phyloP scores from a whole-genome alignment of 1,140 invertebrate species.

The Bombus pascuorum region DNA sequence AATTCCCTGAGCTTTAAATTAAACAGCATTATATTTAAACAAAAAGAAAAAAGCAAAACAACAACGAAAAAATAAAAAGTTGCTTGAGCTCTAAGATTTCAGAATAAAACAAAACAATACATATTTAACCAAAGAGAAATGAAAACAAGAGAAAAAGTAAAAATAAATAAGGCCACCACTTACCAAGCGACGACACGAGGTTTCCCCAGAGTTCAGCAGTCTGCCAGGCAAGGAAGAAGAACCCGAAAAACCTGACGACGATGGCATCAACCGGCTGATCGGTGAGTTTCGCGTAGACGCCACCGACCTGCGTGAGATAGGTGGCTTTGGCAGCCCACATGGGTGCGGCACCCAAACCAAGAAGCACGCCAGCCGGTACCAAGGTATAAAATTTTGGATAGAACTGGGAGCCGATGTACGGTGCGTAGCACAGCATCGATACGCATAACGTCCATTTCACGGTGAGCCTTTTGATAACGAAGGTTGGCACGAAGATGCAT shows the following conservation, averaged over 20 bases:
- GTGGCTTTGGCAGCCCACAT: slow-evolving; percentile 98
- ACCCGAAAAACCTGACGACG: slow-evolving; percentile 97
- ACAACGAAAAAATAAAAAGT: background rate
- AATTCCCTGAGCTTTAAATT: too few relatives aligned
- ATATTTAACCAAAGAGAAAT: background rate
- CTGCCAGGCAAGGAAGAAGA: slow-evolving; percentile 99
- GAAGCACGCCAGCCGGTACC: slow-evolving; percentile 93
- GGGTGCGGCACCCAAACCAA: slow-evolving; percentile 96
- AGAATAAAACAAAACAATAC: background rate
- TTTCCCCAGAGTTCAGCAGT: slow-evolving; percentile 97
- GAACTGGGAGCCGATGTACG: slow-evolving; percentile 97
- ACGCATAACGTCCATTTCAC: slow-evolving; percentile 97
- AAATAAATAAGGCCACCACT: slow-evolving; percentile 69
- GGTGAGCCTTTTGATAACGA: slow-evolving; percentile 93
- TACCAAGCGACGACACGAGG: slow-evolving; percentile 96
- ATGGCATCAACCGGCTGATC: slow-evolving; percentile 94
- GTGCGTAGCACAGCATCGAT: slow-evolving; percentile 95
- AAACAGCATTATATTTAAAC: too few relatives aligned
- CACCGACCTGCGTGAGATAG: slow-evolving; percentile 96
- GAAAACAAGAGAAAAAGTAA: background rate
- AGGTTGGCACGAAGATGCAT: slow-evolving; percentile 96
- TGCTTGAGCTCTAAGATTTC: background rate
- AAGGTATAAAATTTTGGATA: slow-evolving; percentile 94
- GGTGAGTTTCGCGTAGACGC: slow-evolving; percentile 93
- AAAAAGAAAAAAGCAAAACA: too few relatives aligned